Conservation (phyloP, 2,113 vertebrate species). For the Rafetus swinhoei region DNA sequence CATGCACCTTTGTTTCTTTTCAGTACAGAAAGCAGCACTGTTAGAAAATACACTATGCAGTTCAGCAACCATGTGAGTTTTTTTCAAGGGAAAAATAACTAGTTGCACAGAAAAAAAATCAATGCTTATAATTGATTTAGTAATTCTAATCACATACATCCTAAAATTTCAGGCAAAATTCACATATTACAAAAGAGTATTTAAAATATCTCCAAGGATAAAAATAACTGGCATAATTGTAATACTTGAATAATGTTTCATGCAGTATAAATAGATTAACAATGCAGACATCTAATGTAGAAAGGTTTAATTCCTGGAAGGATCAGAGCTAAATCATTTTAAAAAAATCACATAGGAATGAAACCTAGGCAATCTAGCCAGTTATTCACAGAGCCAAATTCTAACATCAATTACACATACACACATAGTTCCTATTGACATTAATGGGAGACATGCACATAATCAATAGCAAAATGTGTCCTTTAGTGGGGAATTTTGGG, state of each 20-base stretch:
- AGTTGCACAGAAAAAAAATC: not conserved
- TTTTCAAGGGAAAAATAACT: not conserved
- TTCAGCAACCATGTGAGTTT: not conserved
- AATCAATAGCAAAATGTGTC: not conserved
- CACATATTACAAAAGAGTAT: not conserved
- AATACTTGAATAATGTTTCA: not conserved
- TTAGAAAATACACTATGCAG: not conserved
- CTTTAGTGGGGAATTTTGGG: not conserved
- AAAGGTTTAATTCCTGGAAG: not conserved
- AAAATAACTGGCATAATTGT: not conserved
- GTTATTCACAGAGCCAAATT: not conserved
- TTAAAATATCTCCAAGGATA: not conserved
- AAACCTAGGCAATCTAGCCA: not conserved
- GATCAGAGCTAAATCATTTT: not conserved
- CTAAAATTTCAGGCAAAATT: not conserved
- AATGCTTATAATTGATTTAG: rapidly evolving
- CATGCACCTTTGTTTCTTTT: not conserved
- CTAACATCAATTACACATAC: not conserved
- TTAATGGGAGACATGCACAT: not conserved
- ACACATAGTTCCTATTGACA: not conserved
- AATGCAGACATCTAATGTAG: not conserved
- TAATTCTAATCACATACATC: not conserved
- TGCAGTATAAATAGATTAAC: not conserved
- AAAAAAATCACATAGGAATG: not conserved
- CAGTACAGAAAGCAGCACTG: not conserved